Evolutionary conservation across 2,113 vertebrate genomes (phyloP).

Genomic region (crab-eating macaque (Macaca fascicularis)): DNA sequence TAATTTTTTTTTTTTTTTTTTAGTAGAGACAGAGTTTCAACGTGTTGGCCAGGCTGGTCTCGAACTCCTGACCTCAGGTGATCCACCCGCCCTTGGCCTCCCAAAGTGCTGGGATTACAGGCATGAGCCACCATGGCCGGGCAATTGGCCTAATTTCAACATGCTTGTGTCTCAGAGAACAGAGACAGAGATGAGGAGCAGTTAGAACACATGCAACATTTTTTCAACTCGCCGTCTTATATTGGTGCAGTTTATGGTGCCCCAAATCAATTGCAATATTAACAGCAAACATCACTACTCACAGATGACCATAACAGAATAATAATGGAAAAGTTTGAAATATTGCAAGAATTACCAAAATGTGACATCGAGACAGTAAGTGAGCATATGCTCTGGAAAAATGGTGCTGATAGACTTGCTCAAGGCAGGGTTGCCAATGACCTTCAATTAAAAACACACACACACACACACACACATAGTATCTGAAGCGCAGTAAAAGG

Average conservation of each 20-base stretch:
- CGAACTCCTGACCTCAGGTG: not conserved
- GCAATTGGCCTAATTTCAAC: not conserved
- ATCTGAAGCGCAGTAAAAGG: not conserved
- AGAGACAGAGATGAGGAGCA: not conserved
- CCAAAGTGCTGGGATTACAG: not conserved
- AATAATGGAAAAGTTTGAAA: not conserved
- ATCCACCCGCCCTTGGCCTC: not conserved
- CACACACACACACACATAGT: not conserved
- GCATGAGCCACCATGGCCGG: not conserved
- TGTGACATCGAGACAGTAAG: not conserved
- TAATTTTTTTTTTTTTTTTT: no score
- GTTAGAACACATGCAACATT: not conserved
- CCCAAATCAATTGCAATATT: not conserved
- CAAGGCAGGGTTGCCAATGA: not conserved
- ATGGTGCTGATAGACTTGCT: not conserved
- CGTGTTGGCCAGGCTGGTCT: not conserved
- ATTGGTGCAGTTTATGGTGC: not conserved
- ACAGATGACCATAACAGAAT: not conserved
- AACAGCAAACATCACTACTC: not conserved
- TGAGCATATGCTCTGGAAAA: not conserved
- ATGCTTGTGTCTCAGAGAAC: not conserved
- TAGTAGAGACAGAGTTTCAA: not conserved
- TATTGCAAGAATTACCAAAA: not conserved
- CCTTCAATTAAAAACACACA: not conserved
- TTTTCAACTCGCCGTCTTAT: not conserved